Base-by-base conservation (phyloP, 2,888 invertebrate species). In the Masnerella sp. region DNA sequence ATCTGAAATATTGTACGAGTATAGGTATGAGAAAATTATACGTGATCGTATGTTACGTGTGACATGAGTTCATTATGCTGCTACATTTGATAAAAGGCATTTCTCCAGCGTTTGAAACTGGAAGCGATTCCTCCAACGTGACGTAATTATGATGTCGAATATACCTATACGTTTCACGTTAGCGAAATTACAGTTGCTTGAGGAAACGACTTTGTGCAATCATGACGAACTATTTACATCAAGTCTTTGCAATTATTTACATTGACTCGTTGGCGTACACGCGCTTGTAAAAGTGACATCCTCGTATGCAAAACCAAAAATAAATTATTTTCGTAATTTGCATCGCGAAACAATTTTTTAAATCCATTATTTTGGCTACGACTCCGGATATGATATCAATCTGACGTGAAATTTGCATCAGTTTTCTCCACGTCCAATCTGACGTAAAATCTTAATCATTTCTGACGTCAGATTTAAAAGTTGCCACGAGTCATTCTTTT, bases 61-160 rank as follows among this genome's bases (percentile, higher is more conserved):
- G 54, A 54, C 40, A 40, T 40, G 40, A 54, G 54, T 54, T 54
- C 40, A 40, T 54, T 54, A 54, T 54, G 40, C 28, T 40, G 40
- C 54, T 54, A 40, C 40, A 54, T 54, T 54, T 54, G 40, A 54
- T 54, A 54, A 54, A 54, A 54, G 40, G 40, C 54, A 40, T 54
- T 40, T 52, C 52, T 52, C 52, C 36, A 22, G 32, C 52, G 52
- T 54, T 40, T 54, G 28, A 52, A 52, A 52, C 25, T 52, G 17
- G 38, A 25, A 38, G 38, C 38, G 28, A 52, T 38, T 52, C 38
- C 25, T 47, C 18, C 7, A 47, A 32, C 47, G 32, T 32, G 47
- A 32, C 32, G 47, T 15, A 40, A 54, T 54, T 54, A 54, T 40
- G 28, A 5, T 40, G 40, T 25, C 18, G 18, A 18, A 38, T 40